phyloP scores from a whole-genome alignment of 37 sponge, comb jelly and placozoan genomes.

The Beroe ovata region DNA sequence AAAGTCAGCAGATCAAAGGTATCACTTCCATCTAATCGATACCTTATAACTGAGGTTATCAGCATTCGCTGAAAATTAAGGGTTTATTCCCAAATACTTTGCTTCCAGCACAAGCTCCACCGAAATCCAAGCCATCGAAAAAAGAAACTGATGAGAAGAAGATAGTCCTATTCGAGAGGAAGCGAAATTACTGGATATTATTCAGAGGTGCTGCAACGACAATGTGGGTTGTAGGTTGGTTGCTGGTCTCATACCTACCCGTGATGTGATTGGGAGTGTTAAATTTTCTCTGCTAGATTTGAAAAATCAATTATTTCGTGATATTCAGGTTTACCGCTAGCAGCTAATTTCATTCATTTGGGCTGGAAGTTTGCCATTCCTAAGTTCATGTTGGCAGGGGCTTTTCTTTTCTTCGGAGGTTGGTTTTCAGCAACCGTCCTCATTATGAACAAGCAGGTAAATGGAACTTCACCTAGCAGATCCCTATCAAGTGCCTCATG shows the following conservation, averaged over 20 bases:
- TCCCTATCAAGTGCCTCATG: too few species aligned
- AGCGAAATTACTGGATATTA: conserved; percentile 4
- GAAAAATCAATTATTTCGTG: too few species aligned
- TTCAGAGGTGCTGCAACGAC: not conserved
- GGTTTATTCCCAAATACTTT: too few species aligned
- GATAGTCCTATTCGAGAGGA: conserved; percentile 7
- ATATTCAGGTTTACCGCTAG: not conserved
- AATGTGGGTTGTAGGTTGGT: conserved; percentile 25
- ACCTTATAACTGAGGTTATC: too few species aligned
- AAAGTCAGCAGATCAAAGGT: not conserved
- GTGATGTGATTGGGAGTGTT: too few species aligned
- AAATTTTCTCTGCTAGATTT: too few species aligned
- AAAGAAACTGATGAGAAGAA: not conserved
- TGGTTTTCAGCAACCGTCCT: not conserved
- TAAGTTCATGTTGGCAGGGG: conserved; percentile 24
- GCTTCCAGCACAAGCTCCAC: not conserved
- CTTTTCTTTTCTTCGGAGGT: not conserved
- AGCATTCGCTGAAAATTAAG: too few species aligned
- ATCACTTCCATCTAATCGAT: too few species aligned
- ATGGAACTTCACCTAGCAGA: too few species aligned
- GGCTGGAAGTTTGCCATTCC: conserved; percentile 31
- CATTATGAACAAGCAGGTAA: not conserved
- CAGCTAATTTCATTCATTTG: conserved; percentile 1
- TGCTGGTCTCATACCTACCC: too few species aligned
- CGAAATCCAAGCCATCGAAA: not conserved